Evolutionary conservation across 2,888 invertebrate species (phyloP).

Genomic region (Acleris holmiana): DNA sequence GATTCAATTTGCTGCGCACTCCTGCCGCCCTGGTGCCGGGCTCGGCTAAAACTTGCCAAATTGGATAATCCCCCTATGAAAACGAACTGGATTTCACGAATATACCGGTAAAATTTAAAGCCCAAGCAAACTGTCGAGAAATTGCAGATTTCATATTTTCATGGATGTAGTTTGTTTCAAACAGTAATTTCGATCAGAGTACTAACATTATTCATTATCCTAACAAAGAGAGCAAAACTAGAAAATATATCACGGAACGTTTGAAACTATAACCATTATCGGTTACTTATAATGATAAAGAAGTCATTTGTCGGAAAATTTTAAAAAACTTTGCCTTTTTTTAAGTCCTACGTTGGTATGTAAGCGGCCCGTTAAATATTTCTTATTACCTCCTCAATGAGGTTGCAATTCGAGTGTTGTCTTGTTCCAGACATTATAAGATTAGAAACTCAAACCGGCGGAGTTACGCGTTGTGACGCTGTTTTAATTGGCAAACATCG

Average conservation of each 20-base stretch:
- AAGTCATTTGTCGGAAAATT: too few species aligned
- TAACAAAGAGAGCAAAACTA: too few species aligned
- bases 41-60: constrained; percentile 63
- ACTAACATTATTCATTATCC: too few species aligned
- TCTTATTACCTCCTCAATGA: constrained; percentile 5
- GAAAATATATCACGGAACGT: too few species aligned
- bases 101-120: constrained; percentile 42
- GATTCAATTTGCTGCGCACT: constrained; percentile 69
- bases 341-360: not conserved
- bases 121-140: constrained; percentile 39
- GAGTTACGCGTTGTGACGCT: constrained; percentile 2
- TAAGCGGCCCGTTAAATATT: not conserved
- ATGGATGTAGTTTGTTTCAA: too few species aligned
- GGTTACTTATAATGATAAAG: too few species aligned
- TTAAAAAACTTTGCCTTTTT: too few species aligned
- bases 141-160: not conserved
- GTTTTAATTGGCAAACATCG: constrained; percentile 31
- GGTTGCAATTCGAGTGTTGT: constrained; percentile 9
- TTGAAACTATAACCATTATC: too few species aligned
- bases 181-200: too few species aligned
- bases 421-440: constrained; percentile 19
- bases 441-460: constrained; percentile 13
- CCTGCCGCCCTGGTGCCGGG: constrained; percentile 50
- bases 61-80: constrained; percentile 55
- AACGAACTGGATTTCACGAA: constrained; percentile 42